Evolutionary conservation across 2,888 invertebrate species (phyloP), one percentile per base, ranked within the genome.

Genomic region (Andrena haemorrhoa): DNA sequence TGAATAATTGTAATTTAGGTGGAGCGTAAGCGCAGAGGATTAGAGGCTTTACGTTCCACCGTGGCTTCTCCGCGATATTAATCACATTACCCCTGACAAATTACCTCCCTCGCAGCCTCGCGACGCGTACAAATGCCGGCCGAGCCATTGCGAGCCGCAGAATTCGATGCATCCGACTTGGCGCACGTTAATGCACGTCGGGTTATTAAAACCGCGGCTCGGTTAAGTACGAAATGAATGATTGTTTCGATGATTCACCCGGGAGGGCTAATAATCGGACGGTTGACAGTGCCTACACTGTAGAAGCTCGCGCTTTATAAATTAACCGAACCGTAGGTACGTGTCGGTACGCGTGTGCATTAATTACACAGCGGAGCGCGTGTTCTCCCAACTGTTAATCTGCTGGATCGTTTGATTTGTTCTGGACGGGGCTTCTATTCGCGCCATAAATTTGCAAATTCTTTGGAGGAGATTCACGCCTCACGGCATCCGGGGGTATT

Each of bases 21-120:
- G 2, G 51, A 66, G 61, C 61, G 66, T 26, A 61, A 73, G 41
- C 35, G 47, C n/a, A 20, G 47, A 20, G 20, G 23, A 49, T 49
- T 64, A 49, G 31, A 29, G 61, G 53, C 61, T 79, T 73, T 58
- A 64, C 64, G 61, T n/a, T 58, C 35, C 66, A 8, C 70, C 49
- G 31, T 29, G 64, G 31, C 35, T 60, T 64, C 41, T 29, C 20
- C 31, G n/a, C 53, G 41, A 73, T 66, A 71, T 86, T 75, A 84
- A 84, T 86, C 84, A 80, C 74, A 83, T 79, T 60, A 61, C n/a
- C 73, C 20, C 23, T 66, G 77, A 75, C 65, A 83, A 82, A 86
- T 87, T 78, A 71, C 61, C 61, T 31, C 49, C 64, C 75, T 68
- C 78, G 74, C 61, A 68, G 63, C 2, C 16, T 53, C 31, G 20